Evolutionary conservation across 2,888 invertebrate genomes (phyloP).

Genomic region (Drosophila pullipes): DNA sequence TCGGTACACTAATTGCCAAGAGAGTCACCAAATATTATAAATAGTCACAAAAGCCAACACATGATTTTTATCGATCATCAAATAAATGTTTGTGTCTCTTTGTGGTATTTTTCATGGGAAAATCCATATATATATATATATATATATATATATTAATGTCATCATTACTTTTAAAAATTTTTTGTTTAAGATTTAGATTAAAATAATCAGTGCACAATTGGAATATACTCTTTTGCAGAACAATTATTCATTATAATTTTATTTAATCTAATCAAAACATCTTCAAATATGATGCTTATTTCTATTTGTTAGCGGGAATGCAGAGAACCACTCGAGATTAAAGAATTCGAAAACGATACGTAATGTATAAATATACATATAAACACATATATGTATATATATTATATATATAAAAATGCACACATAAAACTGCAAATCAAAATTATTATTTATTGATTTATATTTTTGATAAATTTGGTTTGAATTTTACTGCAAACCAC

Average conservation of each 20-base stretch:
- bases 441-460: no score
- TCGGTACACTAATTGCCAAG: background rate
- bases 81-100: background rate
- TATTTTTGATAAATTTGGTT: no score
- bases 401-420: no score
- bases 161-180: background rate
- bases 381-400: background rate
- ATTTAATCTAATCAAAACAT: conserved; percentile 1
- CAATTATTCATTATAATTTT: background rate
- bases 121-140: background rate
- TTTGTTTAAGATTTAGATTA: background rate
- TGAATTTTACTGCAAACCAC: no score
- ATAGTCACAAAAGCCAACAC: background rate
- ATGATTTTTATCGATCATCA: background rate
- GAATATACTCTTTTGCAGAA: background rate
- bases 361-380: background rate
- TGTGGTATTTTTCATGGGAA: background rate
- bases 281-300: background rate
- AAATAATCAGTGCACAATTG: background rate
- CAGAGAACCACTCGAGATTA: background rate
- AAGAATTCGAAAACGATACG: background rate
- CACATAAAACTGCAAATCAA: no score
- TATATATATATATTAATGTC: background rate
- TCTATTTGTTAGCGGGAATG: background rate
- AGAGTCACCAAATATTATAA: background rate